Base-by-base conservation (phyloP, 2,113 vertebrate genomes). In the Crocuta crocuta region DNA sequence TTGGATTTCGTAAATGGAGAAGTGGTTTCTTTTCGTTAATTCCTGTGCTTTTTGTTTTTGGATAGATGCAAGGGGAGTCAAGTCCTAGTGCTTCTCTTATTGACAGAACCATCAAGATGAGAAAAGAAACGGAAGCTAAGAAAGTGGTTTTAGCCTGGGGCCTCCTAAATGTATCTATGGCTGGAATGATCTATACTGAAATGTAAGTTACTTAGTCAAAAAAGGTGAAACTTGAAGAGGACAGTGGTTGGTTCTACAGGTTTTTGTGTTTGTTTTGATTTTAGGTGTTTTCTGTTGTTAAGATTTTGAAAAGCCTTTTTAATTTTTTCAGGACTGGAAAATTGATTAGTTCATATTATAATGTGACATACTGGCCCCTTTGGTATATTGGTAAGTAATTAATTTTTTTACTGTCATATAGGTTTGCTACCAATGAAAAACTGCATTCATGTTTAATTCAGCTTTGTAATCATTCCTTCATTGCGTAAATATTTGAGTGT, bases 141-240 rank as follows among this genome's bases (percentile, higher is more conserved):
- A 99, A 99, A 94, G 99, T 99, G 73, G 98, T 99, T 82, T 99
- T 99, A 90, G 99, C 99, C 78, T 99, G 99, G 99, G 99, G 99
- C 0, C 98, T 99, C 24, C 99, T 99, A 16, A 99, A 99, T 68
- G 96, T 99, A 0, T 99, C 99, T 6, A 16, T 99, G 4, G 99
- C 99, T 13, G 99, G 99, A 79, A 99, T 99, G 99, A 99, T 99
- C 97, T 99, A 99, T 93, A 99, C 99, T 10, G 99, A 99, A 98
- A 99, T 99, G 99, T 99, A 91, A 89, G 99, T 98, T 68, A 2
- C 97, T 78, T 35, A 73, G 74, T 16, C 26, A 7, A 3, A 23
- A 35, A 15, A 2, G 12, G 2, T 71, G 50, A 66, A 53, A 80
- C 45, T 80, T 71, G 68, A 33, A 24, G 58, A 65, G 78, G 31